Percentiles rank a stretch among this genome's conserved stretches.
Evolutionary conservation across 2,113 vertebrate species (phyloP).

Genomic region (human (Homo sapiens)): GRCh38 chr12:17456501-17457000

Average conservation of each 20-base stretch:
- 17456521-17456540: slow-evolving; percentile 49
- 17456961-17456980: slow-evolving; percentile 27
- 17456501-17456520: slow-evolving; percentile 29
- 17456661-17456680: slow-evolving; percentile 67
- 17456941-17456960: neutral
- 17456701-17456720: slow-evolving; percentile 58
- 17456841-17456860: neutral
- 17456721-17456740: slow-evolving; percentile 59
- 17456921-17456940: neutral
- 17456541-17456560: slow-evolving; percentile 27
- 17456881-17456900: neutral
- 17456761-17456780: slow-evolving; percentile 17
- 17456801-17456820: neutral
- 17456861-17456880: neutral
- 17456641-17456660: neutral
- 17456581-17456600: slow-evolving; percentile 59
- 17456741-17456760: slow-evolving; percentile 66
- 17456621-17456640: slow-evolving; percentile 64
- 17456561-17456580: slow-evolving; percentile 62
- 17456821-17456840: slow-evolving; percentile 22
- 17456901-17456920: neutral
- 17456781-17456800: slow-evolving; percentile 16
- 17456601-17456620: slow-evolving; percentile 75
- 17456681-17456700: slow-evolving; percentile 66
- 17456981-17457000: neutral